A percentile compares a stretch with the other conserved stretches of the same genome.
These are phyloP conservation scores for Chymomyza caudatula DNA, from an alignment of 2,888 invertebrate species.

Conservation along the genomic window DNA sequence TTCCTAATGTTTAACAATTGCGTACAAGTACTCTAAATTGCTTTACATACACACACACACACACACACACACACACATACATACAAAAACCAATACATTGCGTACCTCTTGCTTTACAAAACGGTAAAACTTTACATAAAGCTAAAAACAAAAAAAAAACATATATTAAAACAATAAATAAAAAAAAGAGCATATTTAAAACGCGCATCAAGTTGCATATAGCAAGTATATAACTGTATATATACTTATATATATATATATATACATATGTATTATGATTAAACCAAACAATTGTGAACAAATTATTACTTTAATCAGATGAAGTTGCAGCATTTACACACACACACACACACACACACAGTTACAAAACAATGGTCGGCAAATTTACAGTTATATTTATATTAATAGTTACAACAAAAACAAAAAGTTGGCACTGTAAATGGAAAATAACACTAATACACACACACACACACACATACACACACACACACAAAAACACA, in stretches of 20 bases:
- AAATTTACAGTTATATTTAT: not conserved
- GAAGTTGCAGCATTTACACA: conserved; percentile 19
- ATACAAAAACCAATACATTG: conserved; percentile 62
- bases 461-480: too few relatives aligned
- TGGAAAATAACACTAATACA: too few relatives aligned
- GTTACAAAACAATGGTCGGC: conserved; percentile 3
- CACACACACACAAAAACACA: too few relatives aligned
- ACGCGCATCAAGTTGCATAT: conserved; percentile 28
- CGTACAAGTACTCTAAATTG: conserved; percentile 30
- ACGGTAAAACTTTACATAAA: conserved; percentile 23
- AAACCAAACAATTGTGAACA: conserved; percentile 46
- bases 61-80: conserved; percentile 15
- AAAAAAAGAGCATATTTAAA: conserved; percentile 26
- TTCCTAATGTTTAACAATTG: conserved; percentile 57
- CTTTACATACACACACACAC: conserved; percentile 46
- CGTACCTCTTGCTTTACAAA: conserved; percentile 73
- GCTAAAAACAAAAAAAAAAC: conserved; percentile 44
- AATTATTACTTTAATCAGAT: conserved; percentile 55
- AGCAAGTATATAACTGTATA: not conserved
- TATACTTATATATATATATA: conserved; percentile 25
- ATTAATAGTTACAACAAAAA: not conserved
- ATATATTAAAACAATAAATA: conserved; percentile 29
- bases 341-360: conserved; percentile 21
- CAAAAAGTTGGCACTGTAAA: too few relatives aligned
- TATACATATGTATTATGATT: conserved; percentile 3